Conservation (phyloP, 2,888 invertebrate genomes). For the Pachycephus smyrnensis region DNA sequence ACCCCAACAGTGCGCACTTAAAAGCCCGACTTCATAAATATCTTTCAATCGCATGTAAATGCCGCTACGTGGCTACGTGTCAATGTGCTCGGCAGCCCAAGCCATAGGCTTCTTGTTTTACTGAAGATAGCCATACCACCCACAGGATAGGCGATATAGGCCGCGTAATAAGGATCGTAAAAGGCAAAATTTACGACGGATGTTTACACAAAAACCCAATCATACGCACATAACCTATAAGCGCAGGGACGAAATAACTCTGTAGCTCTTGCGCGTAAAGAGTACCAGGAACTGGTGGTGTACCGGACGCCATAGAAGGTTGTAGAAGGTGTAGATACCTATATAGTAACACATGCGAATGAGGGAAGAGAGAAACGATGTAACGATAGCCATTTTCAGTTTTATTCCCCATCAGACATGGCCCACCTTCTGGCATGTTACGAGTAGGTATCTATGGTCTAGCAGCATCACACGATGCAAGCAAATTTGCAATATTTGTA, state of each 20-base stretch:
- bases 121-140: background rate
- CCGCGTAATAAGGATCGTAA: conserved; percentile 40
- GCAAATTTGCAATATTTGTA: conserved; percentile 13
- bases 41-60: background rate
- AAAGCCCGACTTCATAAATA: background rate
- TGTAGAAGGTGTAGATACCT: background rate
- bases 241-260: conserved; percentile 1
- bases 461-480: background rate
- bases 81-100: background rate
- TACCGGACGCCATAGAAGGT: background rate
- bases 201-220: conserved; percentile 41
- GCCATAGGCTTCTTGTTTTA: background rate
- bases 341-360: background rate
- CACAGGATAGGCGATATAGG: background rate
- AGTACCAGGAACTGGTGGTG: background rate
- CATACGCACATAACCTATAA: conserved; percentile 30
- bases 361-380: background rate
- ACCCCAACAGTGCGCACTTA: background rate
- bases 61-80: background rate
- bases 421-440: background rate
- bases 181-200: conserved; percentile 35
- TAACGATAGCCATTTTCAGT: conserved; percentile 28
- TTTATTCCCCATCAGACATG: conserved; percentile 27
- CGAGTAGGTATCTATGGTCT: background rate
- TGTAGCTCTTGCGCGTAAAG: background rate